These are phyloP conservation scores for Napeogenes sylphis DNA, from an alignment of 2,888 invertebrate species.

Conservation along the genomic window DNA sequence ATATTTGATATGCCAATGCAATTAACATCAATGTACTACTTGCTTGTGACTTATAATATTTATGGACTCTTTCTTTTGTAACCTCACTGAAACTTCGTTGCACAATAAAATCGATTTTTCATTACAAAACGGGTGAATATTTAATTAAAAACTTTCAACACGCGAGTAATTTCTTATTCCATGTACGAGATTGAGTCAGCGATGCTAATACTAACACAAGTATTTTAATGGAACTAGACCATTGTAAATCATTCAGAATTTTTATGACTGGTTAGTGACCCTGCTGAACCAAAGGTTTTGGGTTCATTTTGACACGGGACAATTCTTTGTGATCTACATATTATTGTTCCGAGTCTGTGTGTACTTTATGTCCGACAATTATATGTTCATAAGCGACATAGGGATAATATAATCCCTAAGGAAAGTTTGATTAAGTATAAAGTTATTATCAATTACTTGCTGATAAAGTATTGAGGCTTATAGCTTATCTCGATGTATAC, in stretches of 20 bases:
- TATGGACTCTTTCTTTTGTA: slow-evolving; percentile 33
- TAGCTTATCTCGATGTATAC: slow-evolving; percentile 56
- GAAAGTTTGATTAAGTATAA: slow-evolving; percentile 51
- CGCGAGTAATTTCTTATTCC: slow-evolving; percentile 71
- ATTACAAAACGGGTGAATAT: slow-evolving; percentile 74
- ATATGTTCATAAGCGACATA: too few relatives aligned
- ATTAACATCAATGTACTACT: too few relatives aligned
- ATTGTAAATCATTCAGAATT: slow-evolving; percentile 73
- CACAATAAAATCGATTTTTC: slow-evolving; percentile 70
- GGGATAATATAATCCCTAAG: too few relatives aligned
- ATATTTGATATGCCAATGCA: too few relatives aligned
- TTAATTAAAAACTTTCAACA: slow-evolving; percentile 76
- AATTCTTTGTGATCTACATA: too few relatives aligned
- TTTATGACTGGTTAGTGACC: slow-evolving; percentile 37
- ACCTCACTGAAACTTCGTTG: slow-evolving; percentile 58
- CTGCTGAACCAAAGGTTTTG: too few relatives aligned
- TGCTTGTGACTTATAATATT: too few relatives aligned
- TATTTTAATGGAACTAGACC: slow-evolving; percentile 42
- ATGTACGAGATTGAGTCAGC: slow-evolving; percentile 73
- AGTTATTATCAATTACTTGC: slow-evolving; percentile 77
- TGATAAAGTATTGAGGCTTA: slow-evolving; percentile 71
- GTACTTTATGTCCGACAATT: too few relatives aligned
- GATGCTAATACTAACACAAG: slow-evolving; percentile 40
- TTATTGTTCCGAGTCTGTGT: too few relatives aligned
- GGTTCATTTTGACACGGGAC: too few relatives aligned